A percentile compares a stretch with the other conserved stretches of the same genome.
Conservation (phyloP, 2,888 invertebrate genomes). For the Leptopilina syphax region DNA sequence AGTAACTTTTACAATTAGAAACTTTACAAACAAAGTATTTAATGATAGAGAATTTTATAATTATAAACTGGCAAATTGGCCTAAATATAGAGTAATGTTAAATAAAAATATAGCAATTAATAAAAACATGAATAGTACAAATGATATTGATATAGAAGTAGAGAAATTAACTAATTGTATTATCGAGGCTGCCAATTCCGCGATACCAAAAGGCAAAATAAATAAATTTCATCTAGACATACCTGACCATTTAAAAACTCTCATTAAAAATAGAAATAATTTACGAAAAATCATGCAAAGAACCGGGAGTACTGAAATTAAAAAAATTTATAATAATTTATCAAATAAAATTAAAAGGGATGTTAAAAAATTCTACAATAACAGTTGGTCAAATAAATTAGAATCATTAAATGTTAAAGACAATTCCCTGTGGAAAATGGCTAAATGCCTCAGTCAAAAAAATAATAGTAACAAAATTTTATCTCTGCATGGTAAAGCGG, state of each 20-base stretch:
- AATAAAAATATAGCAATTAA: conserved; percentile 40
- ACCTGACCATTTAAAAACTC: not conserved
- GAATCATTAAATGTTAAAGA: conserved; percentile 45
- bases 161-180: not conserved
- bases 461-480: not conserved
- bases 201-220: conserved; percentile 23
- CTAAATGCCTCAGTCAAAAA: not conserved
- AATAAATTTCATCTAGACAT: conserved; percentile 28
- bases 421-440: not conserved
- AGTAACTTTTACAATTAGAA: conserved; percentile 9
- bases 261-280: conserved; percentile 43
- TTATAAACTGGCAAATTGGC: not conserved
- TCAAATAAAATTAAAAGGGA: conserved; percentile 47
- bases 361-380: conserved; percentile 44
- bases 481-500: not conserved
- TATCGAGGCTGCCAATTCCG: conserved; percentile 44
- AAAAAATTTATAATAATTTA: conserved; percentile 30
- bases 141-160: not conserved
- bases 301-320: conserved; percentile 22
- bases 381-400: conserved; percentile 43
- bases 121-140: too few species aligned
- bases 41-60: not conserved
- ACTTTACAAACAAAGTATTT: too few species aligned
- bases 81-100: not conserved
- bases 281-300: conserved; percentile 48